A percentile compares a stretch with the other conserved stretches of the same genome.
Conservation (phyloP, 2,797 vertebrate species). For the Poecilia gillii region DNA sequence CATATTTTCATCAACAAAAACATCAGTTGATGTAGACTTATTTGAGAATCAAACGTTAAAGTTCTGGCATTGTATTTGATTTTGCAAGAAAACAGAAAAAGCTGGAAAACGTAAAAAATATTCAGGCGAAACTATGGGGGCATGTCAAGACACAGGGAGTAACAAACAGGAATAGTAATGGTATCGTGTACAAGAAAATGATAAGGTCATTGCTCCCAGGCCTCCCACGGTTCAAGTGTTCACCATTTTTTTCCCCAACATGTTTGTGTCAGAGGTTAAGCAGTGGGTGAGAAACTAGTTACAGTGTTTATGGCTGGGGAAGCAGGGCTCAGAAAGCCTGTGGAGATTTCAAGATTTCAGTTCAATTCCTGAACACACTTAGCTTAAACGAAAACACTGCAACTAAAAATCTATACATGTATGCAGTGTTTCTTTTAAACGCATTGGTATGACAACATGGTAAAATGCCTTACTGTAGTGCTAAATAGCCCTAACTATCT, state of each 20-base stretch:
- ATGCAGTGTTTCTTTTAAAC: too few species aligned
- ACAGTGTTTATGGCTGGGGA: conserved; percentile 40
- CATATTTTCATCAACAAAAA: conserved; percentile 43
- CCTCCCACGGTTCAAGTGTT: conserved; percentile 11
- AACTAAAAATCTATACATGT: conserved; percentile 32
- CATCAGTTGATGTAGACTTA: conserved; percentile 47
- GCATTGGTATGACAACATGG: too few species aligned
- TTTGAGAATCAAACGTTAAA: conserved; percentile 37
- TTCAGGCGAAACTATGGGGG: not conserved
- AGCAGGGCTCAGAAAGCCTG: conserved; percentile 41
- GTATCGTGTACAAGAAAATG: conserved; percentile 13
- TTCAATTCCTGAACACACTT: conserved; percentile 58
- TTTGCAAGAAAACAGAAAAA: conserved; percentile 34
- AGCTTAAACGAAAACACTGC: conserved; percentile 41
- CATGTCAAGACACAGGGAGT: not conserved
- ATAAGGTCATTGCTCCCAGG: conserved; percentile 13
- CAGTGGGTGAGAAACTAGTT: conserved; percentile 60
- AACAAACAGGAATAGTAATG: not conserved
- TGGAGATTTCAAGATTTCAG: conserved; percentile 61
- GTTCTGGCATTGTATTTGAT: conserved; percentile 48
- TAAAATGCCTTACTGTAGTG: too few species aligned
- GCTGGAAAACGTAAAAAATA: conserved; percentile 14
- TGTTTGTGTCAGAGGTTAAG: conserved; percentile 61
- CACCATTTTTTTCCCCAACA: conserved; percentile 35
- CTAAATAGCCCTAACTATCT: not conserved